A percentile compares a stretch with the other conserved stretches of the same genome.
phyloP scores from a whole-genome alignment of 2,113 vertebrate genomes.

The Atrichornis clamosus region DNA sequence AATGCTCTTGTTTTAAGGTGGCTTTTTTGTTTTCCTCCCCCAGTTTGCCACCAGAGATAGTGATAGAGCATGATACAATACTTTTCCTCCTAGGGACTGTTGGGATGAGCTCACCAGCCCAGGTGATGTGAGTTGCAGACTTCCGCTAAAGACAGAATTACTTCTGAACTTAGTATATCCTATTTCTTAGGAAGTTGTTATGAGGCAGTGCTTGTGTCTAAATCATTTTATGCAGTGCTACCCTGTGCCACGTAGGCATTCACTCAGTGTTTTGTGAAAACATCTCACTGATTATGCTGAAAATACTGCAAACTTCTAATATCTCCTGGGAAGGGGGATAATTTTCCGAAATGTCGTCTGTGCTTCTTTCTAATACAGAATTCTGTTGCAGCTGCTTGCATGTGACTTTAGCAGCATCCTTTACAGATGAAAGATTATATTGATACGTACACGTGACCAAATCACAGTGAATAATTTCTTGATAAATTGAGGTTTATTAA shows the following conservation, averaged over 20 bases:
- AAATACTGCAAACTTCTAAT: not conserved
- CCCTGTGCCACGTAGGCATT: not conserved
- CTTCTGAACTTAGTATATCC: not conserved
- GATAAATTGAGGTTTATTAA: not conserved
- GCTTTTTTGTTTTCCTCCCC: fast-evolving
- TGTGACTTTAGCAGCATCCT: not conserved
- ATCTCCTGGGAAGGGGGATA: not conserved
- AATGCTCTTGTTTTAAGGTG: not conserved
- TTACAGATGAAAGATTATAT: not conserved
- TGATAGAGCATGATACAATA: not conserved
- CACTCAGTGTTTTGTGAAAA: not conserved
- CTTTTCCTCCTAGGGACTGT: not conserved
- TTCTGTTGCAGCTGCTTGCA: not conserved
- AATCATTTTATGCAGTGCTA: not conserved
- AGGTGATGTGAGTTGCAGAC: fast-evolving
- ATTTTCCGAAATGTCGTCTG: not conserved
- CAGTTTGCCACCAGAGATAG: not conserved
- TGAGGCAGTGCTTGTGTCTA: not conserved
- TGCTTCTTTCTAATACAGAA: not conserved
- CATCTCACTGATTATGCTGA: not conserved
- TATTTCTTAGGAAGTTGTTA: no score
- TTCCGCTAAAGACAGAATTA: not conserved
- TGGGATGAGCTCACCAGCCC: not conserved
- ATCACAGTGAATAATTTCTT: not conserved
- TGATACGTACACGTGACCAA: not conserved